Conservation (phyloP, 2,113 vertebrate species). For the Tinamus guttatus region DNA sequence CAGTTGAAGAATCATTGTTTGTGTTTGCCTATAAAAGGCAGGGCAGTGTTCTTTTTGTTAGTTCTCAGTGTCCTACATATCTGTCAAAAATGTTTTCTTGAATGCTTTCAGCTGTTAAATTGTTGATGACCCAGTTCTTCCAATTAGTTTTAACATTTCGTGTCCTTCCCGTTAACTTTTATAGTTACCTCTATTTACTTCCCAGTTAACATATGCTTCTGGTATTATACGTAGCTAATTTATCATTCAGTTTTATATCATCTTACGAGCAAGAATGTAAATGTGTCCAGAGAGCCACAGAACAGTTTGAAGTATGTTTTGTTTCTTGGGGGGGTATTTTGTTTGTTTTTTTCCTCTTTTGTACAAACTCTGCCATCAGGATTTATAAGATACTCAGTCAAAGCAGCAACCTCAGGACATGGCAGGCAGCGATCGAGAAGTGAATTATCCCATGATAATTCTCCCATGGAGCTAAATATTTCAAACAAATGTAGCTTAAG, state of each 20-base stretch:
- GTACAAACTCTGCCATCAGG: neutral
- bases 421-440: neutral
- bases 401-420: neutral
- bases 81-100: neutral
- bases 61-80: neutral
- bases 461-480: neutral
- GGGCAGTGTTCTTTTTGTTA: neutral
- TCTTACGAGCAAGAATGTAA: neutral
- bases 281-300: neutral
- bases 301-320: neutral
- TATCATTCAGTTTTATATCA: neutral
- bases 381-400: neutral
- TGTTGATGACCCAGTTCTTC: neutral
- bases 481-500: neutral
- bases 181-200: neutral
- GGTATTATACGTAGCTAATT: neutral
- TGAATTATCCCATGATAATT: neutral
- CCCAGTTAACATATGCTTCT: neutral
- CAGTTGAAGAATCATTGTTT: neutral
- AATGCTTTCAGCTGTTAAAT: neutral
- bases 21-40: conserved; percentile 34
- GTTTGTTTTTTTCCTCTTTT: neutral
- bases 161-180: neutral
- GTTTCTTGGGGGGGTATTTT: neutral
- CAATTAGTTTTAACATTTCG: neutral